Evolutionary conservation across 2,113 vertebrate species (phyloP).

Genomic region (Bothrops jararaca): DNA sequence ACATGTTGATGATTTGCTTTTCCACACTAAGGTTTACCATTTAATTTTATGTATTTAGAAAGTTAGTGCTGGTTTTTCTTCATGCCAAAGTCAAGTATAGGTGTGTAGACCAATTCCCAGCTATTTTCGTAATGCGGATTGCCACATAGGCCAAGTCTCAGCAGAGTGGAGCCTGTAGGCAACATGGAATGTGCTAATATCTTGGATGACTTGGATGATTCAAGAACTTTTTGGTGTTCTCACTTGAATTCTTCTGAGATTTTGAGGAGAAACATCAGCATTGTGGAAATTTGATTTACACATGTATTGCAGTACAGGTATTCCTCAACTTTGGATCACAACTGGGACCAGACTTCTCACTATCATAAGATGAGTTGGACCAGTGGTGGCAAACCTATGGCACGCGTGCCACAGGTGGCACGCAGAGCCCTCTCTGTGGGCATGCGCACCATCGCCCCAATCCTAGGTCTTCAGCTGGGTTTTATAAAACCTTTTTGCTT

Average conservation of each 20-base stretch:
- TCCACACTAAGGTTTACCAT: background rate
- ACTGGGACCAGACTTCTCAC: background rate
- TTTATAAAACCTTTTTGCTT: too few species aligned
- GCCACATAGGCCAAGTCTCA: background rate
- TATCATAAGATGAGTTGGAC: too few species aligned
- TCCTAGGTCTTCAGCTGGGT: too few species aligned
- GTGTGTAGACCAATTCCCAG: background rate
- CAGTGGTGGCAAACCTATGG: too few species aligned
- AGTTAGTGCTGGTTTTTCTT: background rate
- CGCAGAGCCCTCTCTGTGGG: too few species aligned
- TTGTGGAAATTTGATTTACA: background rate
- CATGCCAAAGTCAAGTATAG: background rate
- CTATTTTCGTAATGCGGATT: background rate
- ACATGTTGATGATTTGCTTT: background rate
- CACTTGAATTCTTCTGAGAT: too few species aligned
- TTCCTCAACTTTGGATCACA: background rate
- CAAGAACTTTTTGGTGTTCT: background rate
- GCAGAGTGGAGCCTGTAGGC: background rate
- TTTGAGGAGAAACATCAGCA: background rate
- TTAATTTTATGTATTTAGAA: background rate
- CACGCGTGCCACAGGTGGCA: too few species aligned
- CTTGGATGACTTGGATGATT: background rate
- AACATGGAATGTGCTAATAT: background rate
- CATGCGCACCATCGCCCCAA: too few species aligned
- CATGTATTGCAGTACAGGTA: too few species aligned